Base-by-base conservation (phyloP, 2,888 invertebrate species). In the Amiota minor region DNA sequence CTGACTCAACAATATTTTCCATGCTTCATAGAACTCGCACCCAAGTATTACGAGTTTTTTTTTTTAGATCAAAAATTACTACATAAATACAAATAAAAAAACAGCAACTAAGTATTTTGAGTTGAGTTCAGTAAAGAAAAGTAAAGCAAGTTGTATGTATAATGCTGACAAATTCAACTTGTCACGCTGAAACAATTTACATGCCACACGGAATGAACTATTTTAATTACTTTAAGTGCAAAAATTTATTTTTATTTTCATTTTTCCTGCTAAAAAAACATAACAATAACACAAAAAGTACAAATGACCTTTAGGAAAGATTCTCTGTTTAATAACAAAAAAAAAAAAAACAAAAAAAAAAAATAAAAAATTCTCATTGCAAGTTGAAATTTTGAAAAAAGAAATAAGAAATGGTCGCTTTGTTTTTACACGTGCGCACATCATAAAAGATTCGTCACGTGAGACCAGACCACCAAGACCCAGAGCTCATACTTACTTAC, bases 161-260 rank as follows among this genome's bases (percentile, higher is more conserved):
- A 49, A 10, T 53, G 69, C 45, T 56, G 72, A 72, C 76, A 75
- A 74, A 76, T 75, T 70, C 64, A 73, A 70, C 59, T 20, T 67
- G 81, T 81, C 80, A 76, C 81, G 81, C 79, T 47, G 9, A 9
- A 65, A 47, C 11, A 12, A 20, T 65, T 65, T 49, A 65, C 64
- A 65, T 65, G 47, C 47, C 47, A 65, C n/a, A 46, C 46, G 23
- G n/a, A 16, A 65, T 46, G 46, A 65, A 46, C 35, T 49, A 16
- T 65, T 65, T 65, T 65, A 65, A 65, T 65, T 65, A 47, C 47
- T 47, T 49, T 65, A 65, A 65, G 65, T 65, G 49, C 20, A n/a
- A 20, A 56, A 59, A 20, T 16, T 59, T 18, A 59, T 16, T 53
- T 53, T 53, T 53, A 53, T n/a, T 53, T 53, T 53, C 8, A 53